phyloP scores from a whole-genome alignment of 2,113 vertebrate genomes.

The Anthoscopus minutus region DNA sequence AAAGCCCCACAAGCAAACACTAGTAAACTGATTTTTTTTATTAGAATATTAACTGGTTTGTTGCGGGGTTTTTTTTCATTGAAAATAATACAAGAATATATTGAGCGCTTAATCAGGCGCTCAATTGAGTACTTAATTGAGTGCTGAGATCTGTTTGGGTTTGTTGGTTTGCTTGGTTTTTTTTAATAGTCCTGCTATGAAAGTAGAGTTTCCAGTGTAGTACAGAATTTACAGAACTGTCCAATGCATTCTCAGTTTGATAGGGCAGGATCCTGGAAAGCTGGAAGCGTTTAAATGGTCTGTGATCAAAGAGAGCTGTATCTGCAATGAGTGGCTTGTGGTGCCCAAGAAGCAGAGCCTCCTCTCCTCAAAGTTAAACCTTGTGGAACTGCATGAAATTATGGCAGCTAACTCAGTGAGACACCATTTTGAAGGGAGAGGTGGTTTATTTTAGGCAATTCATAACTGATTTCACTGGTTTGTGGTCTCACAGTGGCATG shows the following conservation, averaged over 20 bases:
- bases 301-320: rapidly evolving
- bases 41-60: not conserved
- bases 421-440: not conserved
- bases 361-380: not conserved
- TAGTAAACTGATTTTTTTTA: not conserved
- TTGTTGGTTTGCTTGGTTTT: too few relatives aligned
- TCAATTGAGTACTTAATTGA: too few relatives aligned
- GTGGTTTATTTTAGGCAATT: not conserved
- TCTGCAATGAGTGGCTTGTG: not conserved
- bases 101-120: not conserved
- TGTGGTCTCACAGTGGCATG: not conserved
- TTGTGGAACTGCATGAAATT: not conserved
- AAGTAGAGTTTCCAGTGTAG: not conserved
- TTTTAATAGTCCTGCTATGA: not conserved
- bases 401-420: not conserved
- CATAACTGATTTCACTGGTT: rapidly evolving
- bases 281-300: not conserved
- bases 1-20: not conserved
- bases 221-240: not conserved
- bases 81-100: not conserved
- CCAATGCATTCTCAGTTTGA: not conserved
- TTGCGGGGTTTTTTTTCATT: not conserved
- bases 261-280: not conserved
- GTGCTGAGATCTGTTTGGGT: not conserved
- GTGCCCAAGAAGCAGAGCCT: not conserved